Evolutionary conservation across 2,888 invertebrate species (phyloP).

Genomic region (Pammene aurita): DNA sequence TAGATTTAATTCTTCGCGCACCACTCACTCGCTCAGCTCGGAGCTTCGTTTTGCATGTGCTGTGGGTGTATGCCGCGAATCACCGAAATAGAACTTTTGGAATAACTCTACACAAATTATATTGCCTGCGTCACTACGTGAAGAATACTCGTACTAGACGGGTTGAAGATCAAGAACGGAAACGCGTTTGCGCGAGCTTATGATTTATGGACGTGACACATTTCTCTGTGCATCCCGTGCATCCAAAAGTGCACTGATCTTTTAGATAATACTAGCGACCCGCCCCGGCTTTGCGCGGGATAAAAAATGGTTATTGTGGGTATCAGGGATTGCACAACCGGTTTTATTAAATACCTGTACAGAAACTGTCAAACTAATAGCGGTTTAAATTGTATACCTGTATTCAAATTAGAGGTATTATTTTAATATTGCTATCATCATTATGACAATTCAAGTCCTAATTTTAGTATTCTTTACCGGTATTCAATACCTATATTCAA

Average conservation of each 20-base stretch:
- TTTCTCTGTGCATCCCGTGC: slow-evolving; percentile 27
- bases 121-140: slow-evolving; percentile 74
- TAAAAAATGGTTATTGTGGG: too few species aligned
- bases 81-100: slow-evolving; percentile 82
- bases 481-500: too few species aligned
- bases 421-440: too few species aligned
- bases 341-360: too few species aligned
- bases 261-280: slow-evolving; percentile 3
- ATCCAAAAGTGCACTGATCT: slow-evolving; percentile 10
- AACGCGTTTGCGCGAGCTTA: slow-evolving; percentile 43
- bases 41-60: slow-evolving; percentile 64
- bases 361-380: too few species aligned
- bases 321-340: too few species aligned
- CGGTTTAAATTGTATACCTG: too few species aligned
- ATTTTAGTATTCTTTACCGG: too few species aligned
- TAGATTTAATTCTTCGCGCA: slow-evolving; percentile 60
- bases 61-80: slow-evolving; percentile 69
- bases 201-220: slow-evolving; percentile 40
- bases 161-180: slow-evolving; percentile 74
- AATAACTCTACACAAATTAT: slow-evolving; percentile 80
- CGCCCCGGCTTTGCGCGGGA: too few species aligned
- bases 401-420: too few species aligned
- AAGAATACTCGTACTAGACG: slow-evolving; percentile 62
- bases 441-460: too few species aligned
- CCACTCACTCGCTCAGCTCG: slow-evolving; percentile 66